Evolutionary conservation across 92 coral and sea anemone genomes (phyloP).

Genomic region (Epizoanthus fatuus): DNA sequence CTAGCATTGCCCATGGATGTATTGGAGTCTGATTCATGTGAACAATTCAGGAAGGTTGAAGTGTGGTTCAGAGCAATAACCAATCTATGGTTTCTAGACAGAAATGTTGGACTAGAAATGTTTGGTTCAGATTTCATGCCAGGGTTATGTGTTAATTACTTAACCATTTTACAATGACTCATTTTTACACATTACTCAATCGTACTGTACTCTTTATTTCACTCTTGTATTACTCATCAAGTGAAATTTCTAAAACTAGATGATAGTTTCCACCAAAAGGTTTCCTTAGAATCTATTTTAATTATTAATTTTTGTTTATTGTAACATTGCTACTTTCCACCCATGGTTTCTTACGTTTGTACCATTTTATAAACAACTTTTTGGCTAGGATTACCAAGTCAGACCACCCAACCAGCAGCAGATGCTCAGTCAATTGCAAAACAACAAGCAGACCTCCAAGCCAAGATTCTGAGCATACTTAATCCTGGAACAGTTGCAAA

Average conservation of each 20-base stretch:
- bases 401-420: constrained; percentile 74
- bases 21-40: not conserved
- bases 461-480: constrained; percentile 96
- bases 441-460: constrained; percentile 99
- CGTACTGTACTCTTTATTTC: not conserved
- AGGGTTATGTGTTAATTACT: too few species aligned
- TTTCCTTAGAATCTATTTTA: too few species aligned
- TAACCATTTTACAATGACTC: too few species aligned
- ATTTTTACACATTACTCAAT: not conserved
- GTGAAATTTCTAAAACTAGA: too few species aligned
- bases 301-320: not conserved
- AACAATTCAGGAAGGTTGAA: not conserved
- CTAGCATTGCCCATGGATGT: too few species aligned
- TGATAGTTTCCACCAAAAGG: too few species aligned
- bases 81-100: too few species aligned
- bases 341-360: constrained; percentile 14
- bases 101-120: too few species aligned
- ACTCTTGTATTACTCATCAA: not conserved
- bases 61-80: too few species aligned
- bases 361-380: constrained; percentile 47
- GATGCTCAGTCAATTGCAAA: constrained; percentile 97
- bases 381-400: constrained; percentile 77
- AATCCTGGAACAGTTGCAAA: constrained; percentile 79
- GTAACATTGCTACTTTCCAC: not conserved
- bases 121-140: not conserved